Conservation (phyloP, 2,888 invertebrate species). For the Ectropis crepuscularia region DNA sequence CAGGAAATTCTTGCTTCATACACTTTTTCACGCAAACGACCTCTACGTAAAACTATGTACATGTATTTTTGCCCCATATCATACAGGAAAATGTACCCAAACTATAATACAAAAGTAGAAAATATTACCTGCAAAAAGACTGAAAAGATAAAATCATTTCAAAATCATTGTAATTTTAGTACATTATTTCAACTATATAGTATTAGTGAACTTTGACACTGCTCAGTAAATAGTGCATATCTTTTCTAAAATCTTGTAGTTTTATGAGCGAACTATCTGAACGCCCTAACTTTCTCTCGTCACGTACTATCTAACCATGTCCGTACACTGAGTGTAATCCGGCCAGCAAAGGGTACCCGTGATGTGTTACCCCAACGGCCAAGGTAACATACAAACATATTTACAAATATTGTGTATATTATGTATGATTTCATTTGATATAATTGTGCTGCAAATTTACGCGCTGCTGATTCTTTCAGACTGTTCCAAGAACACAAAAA, state of each 20-base stretch:
- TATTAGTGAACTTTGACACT: neutral
- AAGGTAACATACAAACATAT: constrained; percentile 66
- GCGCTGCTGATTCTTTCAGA: constrained; percentile 30
- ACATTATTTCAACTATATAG: neutral
- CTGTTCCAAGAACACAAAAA: constrained; percentile 37
- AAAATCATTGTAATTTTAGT: neutral
- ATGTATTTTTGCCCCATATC: constrained; percentile 1
- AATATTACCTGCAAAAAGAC: neutral
- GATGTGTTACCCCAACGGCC: constrained; percentile 77
- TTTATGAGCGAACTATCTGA: constrained; percentile 41
- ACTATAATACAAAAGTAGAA: neutral
- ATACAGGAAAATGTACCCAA: too few species aligned
- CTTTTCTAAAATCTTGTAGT: constrained; percentile 49
- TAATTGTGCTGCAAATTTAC: constrained; percentile 37
- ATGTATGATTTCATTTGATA: constrained; percentile 38
- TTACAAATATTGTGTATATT: constrained; percentile 41
- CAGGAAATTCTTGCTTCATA: constrained; percentile 8
- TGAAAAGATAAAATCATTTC: neutral
- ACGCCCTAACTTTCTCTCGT: constrained; percentile 41
- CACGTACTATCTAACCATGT: constrained; percentile 46
- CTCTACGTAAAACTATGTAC: constrained; percentile 27
- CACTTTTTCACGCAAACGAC: constrained; percentile 2
- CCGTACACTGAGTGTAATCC: constrained; percentile 48
- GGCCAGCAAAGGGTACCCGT: constrained; percentile 72
- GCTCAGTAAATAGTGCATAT: constrained; percentile 1